Evolutionary conservation across 2,888 invertebrate genomes (phyloP).

Genomic region (Cheilosia variabilis): DNA sequence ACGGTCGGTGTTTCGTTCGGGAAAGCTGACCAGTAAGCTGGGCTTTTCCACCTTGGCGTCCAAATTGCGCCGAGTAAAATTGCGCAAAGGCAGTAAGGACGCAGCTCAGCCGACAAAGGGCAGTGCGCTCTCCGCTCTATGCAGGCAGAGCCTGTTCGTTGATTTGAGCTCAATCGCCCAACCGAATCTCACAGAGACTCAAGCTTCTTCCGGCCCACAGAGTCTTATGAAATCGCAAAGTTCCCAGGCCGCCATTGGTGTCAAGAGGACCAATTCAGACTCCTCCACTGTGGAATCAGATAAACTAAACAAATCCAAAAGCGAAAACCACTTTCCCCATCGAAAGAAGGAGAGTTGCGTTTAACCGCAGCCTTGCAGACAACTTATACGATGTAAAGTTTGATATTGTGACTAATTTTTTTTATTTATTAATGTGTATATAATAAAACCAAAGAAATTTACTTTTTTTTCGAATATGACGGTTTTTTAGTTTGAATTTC

Average conservation of each 20-base stretch:
- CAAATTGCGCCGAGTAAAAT: conserved; percentile 86
- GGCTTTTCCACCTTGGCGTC: conserved; percentile 86
- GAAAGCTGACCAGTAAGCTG: conserved; percentile 82
- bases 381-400: conserved; percentile 40
- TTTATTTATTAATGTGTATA: conserved; percentile 61
- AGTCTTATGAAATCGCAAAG: conserved; percentile 78
- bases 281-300: conserved; percentile 76
- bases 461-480: background rate
- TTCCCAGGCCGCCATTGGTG: conserved; percentile 78
- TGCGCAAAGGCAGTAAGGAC: conserved; percentile 81
- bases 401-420: conserved; percentile 64
- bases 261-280: conserved; percentile 33
- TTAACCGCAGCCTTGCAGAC: conserved; percentile 76
- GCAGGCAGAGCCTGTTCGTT: conserved; percentile 90
- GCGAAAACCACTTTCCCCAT: conserved; percentile 80
- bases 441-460: conserved; percentile 48
- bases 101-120: conserved; percentile 81
- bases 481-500: background rate
- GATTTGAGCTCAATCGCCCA: conserved; percentile 83
- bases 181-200: conserved; percentile 80
- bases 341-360: conserved; percentile 81
- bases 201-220: conserved; percentile 76
- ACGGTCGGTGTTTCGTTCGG: conserved; percentile 81
- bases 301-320: conserved; percentile 81
- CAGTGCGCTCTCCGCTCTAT: conserved; percentile 88